Evolutionary conservation across 2,113 vertebrate species (phyloP).

Genomic region (Progne subis): DNA sequence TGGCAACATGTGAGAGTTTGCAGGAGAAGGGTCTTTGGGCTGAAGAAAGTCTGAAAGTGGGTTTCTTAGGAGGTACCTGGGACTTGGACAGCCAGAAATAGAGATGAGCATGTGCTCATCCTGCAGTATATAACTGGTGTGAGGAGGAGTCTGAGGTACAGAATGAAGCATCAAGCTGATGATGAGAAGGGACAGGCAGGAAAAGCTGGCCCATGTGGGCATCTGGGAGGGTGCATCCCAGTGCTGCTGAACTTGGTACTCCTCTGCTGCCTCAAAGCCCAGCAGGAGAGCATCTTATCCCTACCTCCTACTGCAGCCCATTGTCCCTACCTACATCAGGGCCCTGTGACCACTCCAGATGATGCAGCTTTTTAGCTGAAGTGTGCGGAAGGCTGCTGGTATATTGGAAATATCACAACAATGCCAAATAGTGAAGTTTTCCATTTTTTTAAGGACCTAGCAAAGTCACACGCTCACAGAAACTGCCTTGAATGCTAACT

Average conservation of each 20-base stretch:
- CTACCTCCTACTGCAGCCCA: neutral
- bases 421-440: neutral
- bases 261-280: neutral
- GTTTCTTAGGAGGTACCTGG: neutral
- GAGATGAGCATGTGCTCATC: neutral
- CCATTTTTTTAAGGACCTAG: neutral
- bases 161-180: neutral
- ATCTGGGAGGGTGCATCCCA: neutral
- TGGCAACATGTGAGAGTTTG: neutral
- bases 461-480: neutral
- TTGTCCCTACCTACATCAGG: neutral
- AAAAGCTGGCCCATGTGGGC: accelerated
- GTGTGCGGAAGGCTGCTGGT: neutral
- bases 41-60: neutral
- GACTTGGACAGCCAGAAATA: neutral
- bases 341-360: neutral
- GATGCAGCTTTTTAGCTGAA: neutral
- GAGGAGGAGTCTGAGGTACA: neutral
- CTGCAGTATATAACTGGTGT: neutral
- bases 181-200: neutral
- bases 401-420: neutral
- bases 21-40: neutral
- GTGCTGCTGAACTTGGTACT: neutral
- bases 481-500: neutral
- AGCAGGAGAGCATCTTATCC: neutral